Evolutionary conservation across 2,888 invertebrate genomes (phyloP).

Genomic region (Eupithecia subumbrata): DNA sequence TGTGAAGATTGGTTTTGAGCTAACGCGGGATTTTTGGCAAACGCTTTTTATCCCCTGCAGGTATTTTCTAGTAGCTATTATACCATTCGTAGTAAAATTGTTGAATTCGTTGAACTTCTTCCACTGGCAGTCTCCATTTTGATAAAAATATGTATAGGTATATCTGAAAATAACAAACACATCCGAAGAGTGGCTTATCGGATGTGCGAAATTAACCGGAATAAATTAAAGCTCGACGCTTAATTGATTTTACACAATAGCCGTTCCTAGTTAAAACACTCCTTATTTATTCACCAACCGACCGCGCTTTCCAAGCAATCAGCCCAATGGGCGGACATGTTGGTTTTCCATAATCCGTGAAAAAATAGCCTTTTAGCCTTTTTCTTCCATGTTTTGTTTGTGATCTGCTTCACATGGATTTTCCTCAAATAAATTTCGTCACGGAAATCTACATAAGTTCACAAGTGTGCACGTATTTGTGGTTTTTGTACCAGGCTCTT

Average conservation of each 20-base stretch:
- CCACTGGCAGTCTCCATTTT: not conserved
- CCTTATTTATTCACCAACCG: not conserved
- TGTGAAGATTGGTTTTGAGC: slow-evolving; percentile 22
- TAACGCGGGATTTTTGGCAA: slow-evolving; percentile 6
- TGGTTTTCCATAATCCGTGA: slow-evolving; percentile 22
- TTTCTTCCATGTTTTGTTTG: slow-evolving; percentile 24
- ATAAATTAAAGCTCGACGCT: not conserved
- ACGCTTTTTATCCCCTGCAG: not conserved
- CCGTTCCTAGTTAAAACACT: not conserved
- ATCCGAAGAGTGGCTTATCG: not conserved
- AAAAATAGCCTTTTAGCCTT: slow-evolving; percentile 17
- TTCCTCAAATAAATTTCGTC: slow-evolving; percentile 9
- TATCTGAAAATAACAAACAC: not conserved
- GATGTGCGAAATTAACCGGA: not conserved
- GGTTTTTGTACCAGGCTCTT: slow-evolving; percentile 50
- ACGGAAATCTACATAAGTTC: slow-evolving; percentile 27
- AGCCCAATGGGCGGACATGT: slow-evolving; percentile 23
- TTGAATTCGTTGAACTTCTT: not conserved
- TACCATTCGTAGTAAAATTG: not conserved
- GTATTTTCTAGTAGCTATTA: not conserved
- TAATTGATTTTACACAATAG: not conserved
- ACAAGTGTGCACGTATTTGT: slow-evolving; percentile 26
- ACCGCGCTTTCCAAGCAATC: slow-evolving; percentile 13
- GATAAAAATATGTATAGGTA: not conserved
- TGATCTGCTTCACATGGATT: slow-evolving; percentile 15